A percentile compares a stretch with the other conserved stretches of the same genome.
Evolutionary conservation across 2,888 invertebrate species (phyloP).

Genomic region (Platycheirus rosarum): DNA sequence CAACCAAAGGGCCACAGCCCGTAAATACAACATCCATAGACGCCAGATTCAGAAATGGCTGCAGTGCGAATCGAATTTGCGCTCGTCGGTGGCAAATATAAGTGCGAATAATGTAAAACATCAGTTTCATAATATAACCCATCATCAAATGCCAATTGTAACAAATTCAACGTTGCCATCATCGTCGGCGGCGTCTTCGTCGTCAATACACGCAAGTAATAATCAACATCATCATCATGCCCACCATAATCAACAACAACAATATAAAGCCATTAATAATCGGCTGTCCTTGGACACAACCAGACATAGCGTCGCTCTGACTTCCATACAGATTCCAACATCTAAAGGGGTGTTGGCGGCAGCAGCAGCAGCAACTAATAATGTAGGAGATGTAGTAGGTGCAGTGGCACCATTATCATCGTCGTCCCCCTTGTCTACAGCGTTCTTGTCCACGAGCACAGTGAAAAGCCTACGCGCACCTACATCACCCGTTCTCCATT

Average conservation of each 20-base stretch:
- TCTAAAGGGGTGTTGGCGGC: slow-evolving; percentile 77
- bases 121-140: slow-evolving; percentile 79
- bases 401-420: slow-evolving; percentile 75
- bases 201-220: slow-evolving; percentile 71
- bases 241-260: slow-evolving; percentile 69
- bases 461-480: slow-evolving; percentile 69
- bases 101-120: slow-evolving; percentile 80
- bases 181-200: slow-evolving; percentile 58
- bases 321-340: slow-evolving; percentile 75
- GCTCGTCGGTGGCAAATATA: slow-evolving; percentile 87
- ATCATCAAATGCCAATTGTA: slow-evolving; percentile 75
- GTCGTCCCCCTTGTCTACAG: slow-evolving; percentile 73
- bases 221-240: slow-evolving; percentile 71
- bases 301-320: slow-evolving; percentile 77
- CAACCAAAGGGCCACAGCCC: slow-evolving; percentile 94
- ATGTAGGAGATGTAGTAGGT: slow-evolving; percentile 70
- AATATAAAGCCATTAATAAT: slow-evolving; percentile 72
- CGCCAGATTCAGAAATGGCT: slow-evolving; percentile 96
- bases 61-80: slow-evolving; percentile 91
- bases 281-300: slow-evolving; percentile 78
- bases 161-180: slow-evolving; percentile 61
- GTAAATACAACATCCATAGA: slow-evolving; percentile 94
- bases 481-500: slow-evolving; percentile 66
- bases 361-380: slow-evolving; percentile 74
- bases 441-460: slow-evolving; percentile 75